phyloP scores from a whole-genome alignment of 2,888 invertebrate species.

The Melitaea athalia region DNA sequence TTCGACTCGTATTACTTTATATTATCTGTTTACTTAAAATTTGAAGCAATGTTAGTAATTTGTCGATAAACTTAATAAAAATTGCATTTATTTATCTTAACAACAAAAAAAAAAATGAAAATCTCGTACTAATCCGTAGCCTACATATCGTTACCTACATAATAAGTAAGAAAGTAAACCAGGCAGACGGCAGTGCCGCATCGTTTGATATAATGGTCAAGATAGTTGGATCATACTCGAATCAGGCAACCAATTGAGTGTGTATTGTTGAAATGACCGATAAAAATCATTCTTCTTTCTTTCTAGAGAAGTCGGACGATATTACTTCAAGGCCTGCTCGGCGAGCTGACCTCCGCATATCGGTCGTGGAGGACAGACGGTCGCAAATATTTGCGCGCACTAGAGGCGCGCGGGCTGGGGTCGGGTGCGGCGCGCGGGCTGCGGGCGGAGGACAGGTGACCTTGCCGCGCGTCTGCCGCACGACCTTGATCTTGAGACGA shows the following conservation, averaged over 20 bases:
- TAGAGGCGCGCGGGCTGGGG: constrained; percentile 53
- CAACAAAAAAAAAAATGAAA: neutral
- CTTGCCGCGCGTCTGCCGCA: constrained; percentile 76
- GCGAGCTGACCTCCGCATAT: constrained; percentile 80
- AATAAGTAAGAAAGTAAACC: constrained; percentile 38
- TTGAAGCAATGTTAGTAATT: neutral
- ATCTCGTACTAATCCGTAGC: constrained; percentile 15
- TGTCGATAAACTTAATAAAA: neutral
- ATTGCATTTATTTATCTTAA: constrained; percentile 2
- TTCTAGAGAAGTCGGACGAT: constrained; percentile 73
- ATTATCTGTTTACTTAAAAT: no score
- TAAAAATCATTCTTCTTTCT: constrained; percentile 63
- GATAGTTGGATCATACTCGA: constrained; percentile 31
- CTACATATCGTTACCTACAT: constrained; percentile 27
- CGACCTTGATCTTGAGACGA: constrained; percentile 83
- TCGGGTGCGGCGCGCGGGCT: constrained; percentile 40
- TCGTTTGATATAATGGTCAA: constrained; percentile 34
- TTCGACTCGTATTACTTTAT: no score
- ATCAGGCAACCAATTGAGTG: constrained; percentile 26
- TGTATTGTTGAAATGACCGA: constrained; percentile 53
- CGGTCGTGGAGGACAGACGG: constrained; percentile 82
- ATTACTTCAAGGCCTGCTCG: constrained; percentile 77
- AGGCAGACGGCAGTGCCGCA: constrained; percentile 34
- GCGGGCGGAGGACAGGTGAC: constrained; percentile 58
- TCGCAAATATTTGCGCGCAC: constrained; percentile 79